A percentile compares a stretch with the other conserved stretches of the same genome.
These are phyloP conservation scores for Podargus strigoides DNA, from an alignment of 2,797 vertebrate species.

Conservation along the genomic window DNA sequence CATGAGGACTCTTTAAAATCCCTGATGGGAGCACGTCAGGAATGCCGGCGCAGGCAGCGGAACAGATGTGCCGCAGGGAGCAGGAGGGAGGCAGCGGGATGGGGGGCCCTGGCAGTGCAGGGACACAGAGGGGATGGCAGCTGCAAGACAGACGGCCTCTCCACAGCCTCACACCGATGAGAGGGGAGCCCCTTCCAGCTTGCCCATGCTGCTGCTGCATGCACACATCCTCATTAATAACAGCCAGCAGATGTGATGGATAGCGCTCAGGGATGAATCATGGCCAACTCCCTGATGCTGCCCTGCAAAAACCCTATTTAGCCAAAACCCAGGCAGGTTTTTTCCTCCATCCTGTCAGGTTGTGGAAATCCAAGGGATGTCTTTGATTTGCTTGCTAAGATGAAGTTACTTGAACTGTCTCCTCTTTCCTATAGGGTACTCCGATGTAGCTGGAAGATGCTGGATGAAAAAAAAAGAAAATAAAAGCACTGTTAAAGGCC, in stretches of 20 bases:
- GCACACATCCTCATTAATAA: background rate
- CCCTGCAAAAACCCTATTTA: accelerated
- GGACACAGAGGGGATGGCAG: background rate
- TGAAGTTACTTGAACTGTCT: background rate
- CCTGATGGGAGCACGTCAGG: accelerated
- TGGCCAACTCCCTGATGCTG: background rate
- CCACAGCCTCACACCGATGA: background rate
- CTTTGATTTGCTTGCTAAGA: background rate
- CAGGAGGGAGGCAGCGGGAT: background rate
- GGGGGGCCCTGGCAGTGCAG: background rate
- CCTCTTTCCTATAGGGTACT: background rate
- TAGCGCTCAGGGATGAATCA: background rate
- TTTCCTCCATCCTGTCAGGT: background rate
- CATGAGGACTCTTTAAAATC: accelerated
- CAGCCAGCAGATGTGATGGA: background rate
- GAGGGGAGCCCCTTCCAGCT: background rate
- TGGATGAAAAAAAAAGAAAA: background rate
- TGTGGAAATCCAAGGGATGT: background rate
- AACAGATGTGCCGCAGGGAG: background rate
- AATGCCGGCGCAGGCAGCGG: accelerated
- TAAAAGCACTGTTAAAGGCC: background rate
- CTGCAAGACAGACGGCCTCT: slow-evolving; percentile 15
- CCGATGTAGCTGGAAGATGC: background rate
- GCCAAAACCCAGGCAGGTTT: background rate
- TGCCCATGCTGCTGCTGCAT: background rate